phyloP scores from a whole-genome alignment of 2,797 vertebrate species.

The Xenopus petersii region DNA sequence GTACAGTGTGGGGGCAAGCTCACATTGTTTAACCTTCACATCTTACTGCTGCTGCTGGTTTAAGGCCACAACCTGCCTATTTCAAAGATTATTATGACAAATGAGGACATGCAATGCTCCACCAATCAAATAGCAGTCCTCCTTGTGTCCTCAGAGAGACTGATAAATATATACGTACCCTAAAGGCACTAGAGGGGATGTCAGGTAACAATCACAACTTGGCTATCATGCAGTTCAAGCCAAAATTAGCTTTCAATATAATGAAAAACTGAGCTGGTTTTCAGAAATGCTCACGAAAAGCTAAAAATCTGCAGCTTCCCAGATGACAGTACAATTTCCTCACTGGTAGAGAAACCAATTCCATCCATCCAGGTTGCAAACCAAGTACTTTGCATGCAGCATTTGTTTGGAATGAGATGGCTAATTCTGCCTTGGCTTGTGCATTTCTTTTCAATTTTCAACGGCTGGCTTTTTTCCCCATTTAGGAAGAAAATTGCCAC shows the following conservation, averaged over 20 bases:
- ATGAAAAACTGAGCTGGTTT: too few species aligned
- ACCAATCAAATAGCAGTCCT: neutral
- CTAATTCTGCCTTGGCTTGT: neutral
- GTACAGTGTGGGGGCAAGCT: neutral
- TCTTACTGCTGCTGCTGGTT: neutral
- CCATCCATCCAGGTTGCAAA: neutral
- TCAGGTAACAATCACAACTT: neutral
- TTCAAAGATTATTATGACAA: neutral
- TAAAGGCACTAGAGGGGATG: neutral
- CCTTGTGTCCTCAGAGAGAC: neutral
- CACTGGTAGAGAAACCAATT: neutral
- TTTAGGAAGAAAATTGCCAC: too few species aligned
- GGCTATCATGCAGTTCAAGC: neutral
- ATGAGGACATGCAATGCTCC: neutral
- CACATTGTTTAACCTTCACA: neutral
- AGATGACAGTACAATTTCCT: conserved; percentile 4
- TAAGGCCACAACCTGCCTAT: neutral
- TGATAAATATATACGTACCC: conserved; percentile 14
- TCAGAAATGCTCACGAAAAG: conserved; percentile 13
- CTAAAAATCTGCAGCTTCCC: conserved; percentile 7
- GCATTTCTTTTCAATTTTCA: neutral
- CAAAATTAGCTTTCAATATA: neutral
- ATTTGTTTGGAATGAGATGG: neutral
- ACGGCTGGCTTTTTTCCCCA: neutral
- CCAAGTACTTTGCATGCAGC: neutral